phyloP scores from a whole-genome alignment of 2,888 invertebrate genomes.

The Lysandra coridon region DNA sequence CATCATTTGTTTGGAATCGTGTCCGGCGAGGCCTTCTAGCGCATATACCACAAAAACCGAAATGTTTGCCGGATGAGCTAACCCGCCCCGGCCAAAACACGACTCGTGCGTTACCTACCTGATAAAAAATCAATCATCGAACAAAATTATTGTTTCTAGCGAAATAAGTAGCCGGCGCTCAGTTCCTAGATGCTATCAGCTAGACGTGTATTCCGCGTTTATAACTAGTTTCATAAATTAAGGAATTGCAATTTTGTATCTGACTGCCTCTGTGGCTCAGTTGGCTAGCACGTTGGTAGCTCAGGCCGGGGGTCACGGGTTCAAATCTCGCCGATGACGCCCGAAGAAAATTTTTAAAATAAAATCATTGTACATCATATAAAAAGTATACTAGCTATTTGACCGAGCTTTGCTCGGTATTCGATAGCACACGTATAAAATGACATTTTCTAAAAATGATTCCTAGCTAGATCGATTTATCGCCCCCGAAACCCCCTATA shows the following conservation, averaged over 20 bases:
- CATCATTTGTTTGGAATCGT: constrained; percentile 73
- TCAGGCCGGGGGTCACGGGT: too few species aligned
- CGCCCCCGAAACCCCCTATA: too few species aligned
- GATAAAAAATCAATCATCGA: constrained; percentile 75
- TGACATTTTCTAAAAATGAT: too few species aligned
- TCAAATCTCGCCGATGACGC: too few species aligned
- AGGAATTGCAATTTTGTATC: neutral
- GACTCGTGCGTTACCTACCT: constrained; percentile 74
- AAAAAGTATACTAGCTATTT: too few species aligned
- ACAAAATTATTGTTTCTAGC: constrained; percentile 54
- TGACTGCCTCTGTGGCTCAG: neutral
- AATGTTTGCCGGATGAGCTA: constrained; percentile 77
- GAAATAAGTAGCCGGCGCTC: constrained; percentile 33
- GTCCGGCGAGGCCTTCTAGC: constrained; percentile 71
- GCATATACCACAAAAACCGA: constrained; percentile 72
- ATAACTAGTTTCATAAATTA: neutral
- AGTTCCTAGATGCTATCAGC: constrained; percentile 14
- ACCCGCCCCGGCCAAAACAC: constrained; percentile 73
- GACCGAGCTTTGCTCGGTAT: too few species aligned
- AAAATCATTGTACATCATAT: too few species aligned
- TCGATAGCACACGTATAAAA: too few species aligned
- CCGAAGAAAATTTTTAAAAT: too few species aligned
- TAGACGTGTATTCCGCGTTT: constrained; percentile 2
- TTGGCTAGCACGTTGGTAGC: too few species aligned
- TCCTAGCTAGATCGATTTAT: too few species aligned